phyloP scores from a whole-genome alignment of 2,113 vertebrate species.

The Zosterops japonicus region DNA sequence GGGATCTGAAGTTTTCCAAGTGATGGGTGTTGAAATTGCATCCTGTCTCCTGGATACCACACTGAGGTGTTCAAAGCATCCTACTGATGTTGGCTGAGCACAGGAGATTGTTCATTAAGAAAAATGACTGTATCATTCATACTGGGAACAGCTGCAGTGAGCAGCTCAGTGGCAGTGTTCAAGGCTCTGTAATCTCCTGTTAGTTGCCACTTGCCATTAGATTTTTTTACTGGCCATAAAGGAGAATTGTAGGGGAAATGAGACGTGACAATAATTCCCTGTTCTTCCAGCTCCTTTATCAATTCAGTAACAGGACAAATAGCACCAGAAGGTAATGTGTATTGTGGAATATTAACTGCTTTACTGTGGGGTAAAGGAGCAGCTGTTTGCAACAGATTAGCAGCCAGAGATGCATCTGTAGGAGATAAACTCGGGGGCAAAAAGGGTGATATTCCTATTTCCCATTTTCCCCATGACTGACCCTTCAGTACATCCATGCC shows the following conservation, averaged over 20 bases:
- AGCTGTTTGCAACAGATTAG: slow-evolving; percentile 25
- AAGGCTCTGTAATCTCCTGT: not conserved
- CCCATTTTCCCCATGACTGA: not conserved
- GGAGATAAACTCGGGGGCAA: not conserved
- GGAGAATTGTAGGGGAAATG: slow-evolving; percentile 27
- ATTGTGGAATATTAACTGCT: slow-evolving; percentile 18
- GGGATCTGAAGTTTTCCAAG: not conserved
- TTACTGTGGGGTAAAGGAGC: not conserved
- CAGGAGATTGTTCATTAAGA: not conserved
- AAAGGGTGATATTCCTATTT: not conserved
- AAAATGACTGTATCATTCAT: not conserved
- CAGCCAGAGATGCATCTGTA: not conserved
- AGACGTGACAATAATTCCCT: not conserved
- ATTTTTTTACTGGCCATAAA: slow-evolving; percentile 5
- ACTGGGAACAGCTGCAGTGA: not conserved
- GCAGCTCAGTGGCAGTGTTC: not conserved
- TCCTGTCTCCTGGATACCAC: not conserved
- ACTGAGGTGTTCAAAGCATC: not conserved
- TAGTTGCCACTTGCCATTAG: slow-evolving; percentile 8
- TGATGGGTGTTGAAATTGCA: not conserved
- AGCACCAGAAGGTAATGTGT: slow-evolving; percentile 1
- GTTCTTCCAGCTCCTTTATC: slow-evolving; percentile 10
- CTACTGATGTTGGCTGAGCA: not conserved
- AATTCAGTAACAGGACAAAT: slow-evolving; percentile 15
- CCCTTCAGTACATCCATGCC: not conserved